Conservation (phyloP, 2,797 vertebrate genomes). For the Liasis olivaceus region DNA sequence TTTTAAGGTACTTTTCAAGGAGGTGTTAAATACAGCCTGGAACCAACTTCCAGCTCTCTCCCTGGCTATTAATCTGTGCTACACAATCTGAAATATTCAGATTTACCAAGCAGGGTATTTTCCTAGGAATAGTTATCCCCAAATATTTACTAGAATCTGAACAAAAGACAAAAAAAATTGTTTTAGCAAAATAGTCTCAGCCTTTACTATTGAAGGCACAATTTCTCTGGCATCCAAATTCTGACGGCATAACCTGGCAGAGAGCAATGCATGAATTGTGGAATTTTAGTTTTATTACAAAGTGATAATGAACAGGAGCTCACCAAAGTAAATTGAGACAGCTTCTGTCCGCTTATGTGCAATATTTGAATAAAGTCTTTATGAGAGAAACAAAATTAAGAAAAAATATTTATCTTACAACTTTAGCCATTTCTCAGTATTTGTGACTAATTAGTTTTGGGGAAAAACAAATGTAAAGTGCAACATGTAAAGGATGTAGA, state of each 20-base stretch:
- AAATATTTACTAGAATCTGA: background rate
- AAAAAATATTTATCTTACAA: background rate
- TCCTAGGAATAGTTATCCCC: background rate
- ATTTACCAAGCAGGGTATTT: too few relatives aligned
- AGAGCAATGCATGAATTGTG: background rate
- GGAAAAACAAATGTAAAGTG: background rate
- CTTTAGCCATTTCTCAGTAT: background rate
- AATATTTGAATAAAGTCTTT: background rate
- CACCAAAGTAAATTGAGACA: background rate
- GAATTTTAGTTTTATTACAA: background rate
- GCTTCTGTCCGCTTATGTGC: background rate
- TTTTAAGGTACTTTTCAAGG: too few relatives aligned
- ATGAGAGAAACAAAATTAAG: background rate
- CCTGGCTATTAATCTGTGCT: too few relatives aligned
- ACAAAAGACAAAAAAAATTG: background rate
- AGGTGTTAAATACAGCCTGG: too few relatives aligned
- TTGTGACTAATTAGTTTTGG: background rate
- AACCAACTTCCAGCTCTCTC: too few relatives aligned
- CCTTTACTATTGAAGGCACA: background rate
- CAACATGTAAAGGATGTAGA: background rate
- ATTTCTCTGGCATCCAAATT: background rate
- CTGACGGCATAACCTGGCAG: background rate
- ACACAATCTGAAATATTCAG: too few relatives aligned
- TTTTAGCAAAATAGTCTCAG: background rate
- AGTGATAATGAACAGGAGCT: background rate